These are phyloP conservation scores for Cydia splendana DNA, from an alignment of 1,140 invertebrate species.

Conservation along the genomic window DNA sequence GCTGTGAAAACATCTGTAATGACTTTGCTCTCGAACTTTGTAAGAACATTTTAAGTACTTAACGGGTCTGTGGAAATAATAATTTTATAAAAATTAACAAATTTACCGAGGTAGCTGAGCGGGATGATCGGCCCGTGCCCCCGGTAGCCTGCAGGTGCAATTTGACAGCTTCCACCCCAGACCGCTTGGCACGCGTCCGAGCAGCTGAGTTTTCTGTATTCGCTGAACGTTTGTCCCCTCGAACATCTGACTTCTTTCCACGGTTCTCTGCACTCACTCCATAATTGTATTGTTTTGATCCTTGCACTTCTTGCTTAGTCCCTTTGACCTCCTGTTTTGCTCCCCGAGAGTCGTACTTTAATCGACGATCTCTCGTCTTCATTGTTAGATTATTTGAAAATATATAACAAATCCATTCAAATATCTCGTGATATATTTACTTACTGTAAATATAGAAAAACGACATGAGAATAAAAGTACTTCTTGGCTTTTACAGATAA, in stretches of 20 bases:
- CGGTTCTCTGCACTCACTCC: constrained; percentile 38
- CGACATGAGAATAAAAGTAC: constrained; percentile 48
- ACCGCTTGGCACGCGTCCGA: constrained; percentile 54
- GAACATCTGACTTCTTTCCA: background rate
- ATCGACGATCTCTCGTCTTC: constrained; percentile 58
- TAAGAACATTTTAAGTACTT: background rate
- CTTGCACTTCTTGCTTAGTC: constrained; percentile 52
- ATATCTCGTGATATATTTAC: constrained; percentile 41
- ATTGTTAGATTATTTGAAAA: constrained; percentile 45
- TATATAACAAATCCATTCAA: constrained; percentile 36
- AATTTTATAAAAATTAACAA: constrained; percentile 22
- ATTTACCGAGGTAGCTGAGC: constrained; percentile 70
- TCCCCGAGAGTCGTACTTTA: constrained; percentile 48
- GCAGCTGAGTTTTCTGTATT: background rate
- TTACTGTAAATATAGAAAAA: constrained; percentile 37
- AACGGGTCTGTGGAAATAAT: background rate
- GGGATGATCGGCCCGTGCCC: constrained; percentile 64
- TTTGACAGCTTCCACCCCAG: constrained; percentile 71
- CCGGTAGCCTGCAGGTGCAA: constrained; percentile 65
- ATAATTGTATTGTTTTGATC: constrained; percentile 49
- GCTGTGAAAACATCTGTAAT: constrained; percentile 15
- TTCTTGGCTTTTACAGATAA: constrained; percentile 53
- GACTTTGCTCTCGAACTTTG: constrained; percentile 14
- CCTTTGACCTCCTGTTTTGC: constrained; percentile 45
- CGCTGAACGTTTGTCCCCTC: constrained; percentile 8